phyloP scores from a whole-genome alignment of 2,113 vertebrate genomes.

The Okapia johnstoni region DNA sequence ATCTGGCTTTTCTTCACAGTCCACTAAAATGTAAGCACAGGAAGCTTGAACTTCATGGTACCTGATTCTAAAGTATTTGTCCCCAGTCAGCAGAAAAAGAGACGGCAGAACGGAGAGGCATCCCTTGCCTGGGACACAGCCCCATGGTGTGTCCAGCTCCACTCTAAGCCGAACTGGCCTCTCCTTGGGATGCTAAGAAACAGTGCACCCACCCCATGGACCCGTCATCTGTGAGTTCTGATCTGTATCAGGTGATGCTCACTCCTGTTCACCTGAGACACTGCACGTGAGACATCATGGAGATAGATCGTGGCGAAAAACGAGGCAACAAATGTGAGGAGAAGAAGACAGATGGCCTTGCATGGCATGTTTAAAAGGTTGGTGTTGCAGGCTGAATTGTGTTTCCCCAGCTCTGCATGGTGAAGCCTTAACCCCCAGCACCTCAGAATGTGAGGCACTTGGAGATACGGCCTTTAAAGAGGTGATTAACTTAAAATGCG shows the following conservation, averaged over 20 bases:
- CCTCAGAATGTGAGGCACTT: not conserved
- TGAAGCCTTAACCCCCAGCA: not conserved
- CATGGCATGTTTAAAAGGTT: too few relatives aligned
- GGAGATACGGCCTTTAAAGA: not conserved
- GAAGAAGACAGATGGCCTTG: not conserved
- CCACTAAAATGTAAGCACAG: not conserved
- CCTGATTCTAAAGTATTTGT: not conserved
- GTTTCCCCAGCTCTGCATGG: not conserved
- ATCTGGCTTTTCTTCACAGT: not conserved
- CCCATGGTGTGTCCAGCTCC: not conserved
- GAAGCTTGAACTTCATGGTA: not conserved
- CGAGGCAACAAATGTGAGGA: not conserved
- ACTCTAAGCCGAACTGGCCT: accelerated
- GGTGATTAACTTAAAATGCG: not conserved
- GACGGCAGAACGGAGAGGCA: not conserved
- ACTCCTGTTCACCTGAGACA: not conserved
- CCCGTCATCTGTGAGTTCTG: not conserved
- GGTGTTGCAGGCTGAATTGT: not conserved
- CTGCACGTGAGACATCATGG: accelerated
- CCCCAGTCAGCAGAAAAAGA: not conserved
- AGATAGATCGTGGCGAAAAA: accelerated
- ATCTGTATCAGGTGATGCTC: not conserved
- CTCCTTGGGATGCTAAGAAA: not conserved
- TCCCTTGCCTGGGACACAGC: not conserved
- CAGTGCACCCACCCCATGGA: not conserved